Percentiles rank a stretch among this genome's conserved stretches.
These are phyloP conservation scores for Sinocyclocheilus maitianheensis DNA, from an alignment of 2,113 vertebrate genomes.

Conservation along the genomic window DNA sequence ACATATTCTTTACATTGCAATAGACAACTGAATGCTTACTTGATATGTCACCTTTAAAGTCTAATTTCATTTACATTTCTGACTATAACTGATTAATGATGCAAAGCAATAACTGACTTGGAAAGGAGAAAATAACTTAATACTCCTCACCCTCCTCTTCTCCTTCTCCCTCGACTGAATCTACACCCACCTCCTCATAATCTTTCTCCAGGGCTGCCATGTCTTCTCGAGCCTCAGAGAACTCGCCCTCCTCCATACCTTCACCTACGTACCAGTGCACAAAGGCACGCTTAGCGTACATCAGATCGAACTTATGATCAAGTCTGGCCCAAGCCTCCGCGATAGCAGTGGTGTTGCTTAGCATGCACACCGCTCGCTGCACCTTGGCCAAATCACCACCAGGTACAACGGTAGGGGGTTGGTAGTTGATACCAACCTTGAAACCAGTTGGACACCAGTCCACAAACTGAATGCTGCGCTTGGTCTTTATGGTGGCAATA, in stretches of 20 bases:
- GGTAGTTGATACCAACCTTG: slow-evolving; percentile 73
- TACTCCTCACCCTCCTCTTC: slow-evolving; percentile 53
- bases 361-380: slow-evolving; percentile 75
- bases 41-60: slow-evolving; percentile 35
- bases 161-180: too few relatives aligned
- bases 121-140: slow-evolving; percentile 10
- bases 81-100: background rate
- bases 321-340: too few relatives aligned
- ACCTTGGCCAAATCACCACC: slow-evolving; percentile 79
- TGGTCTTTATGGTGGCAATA: slow-evolving; percentile 78
- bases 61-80: slow-evolving; percentile 14
- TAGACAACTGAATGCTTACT: slow-evolving; percentile 15
- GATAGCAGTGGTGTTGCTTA: too few relatives aligned
- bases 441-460: slow-evolving; percentile 77
- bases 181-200: too few relatives aligned
- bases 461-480: slow-evolving; percentile 75
- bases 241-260: too few relatives aligned
- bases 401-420: slow-evolving; percentile 74
- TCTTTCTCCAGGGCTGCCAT: too few relatives aligned
- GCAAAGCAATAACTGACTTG: too few relatives aligned
- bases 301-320: slow-evolving; percentile 72
- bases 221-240: too few relatives aligned
- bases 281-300: slow-evolving; percentile 79
- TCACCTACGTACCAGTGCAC: slow-evolving; percentile 75
- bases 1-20: background rate